Base-by-base conservation (phyloP, 2,888 invertebrate genomes). In the Hyposoter dolosus region DNA sequence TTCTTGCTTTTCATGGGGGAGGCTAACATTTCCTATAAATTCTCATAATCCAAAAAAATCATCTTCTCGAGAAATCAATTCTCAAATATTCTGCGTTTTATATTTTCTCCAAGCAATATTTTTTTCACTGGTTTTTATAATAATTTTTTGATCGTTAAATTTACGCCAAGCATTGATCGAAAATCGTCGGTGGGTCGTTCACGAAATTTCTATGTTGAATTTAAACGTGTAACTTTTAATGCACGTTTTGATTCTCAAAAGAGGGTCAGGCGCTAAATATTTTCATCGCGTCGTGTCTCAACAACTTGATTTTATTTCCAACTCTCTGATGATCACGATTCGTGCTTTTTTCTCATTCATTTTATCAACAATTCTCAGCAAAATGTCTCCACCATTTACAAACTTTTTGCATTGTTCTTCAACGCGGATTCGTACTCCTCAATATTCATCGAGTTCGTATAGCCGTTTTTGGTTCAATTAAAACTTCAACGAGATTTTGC, bases 221-320 rank as follows among this genome's bases (percentile, higher is more conserved):
- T 32, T 47, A 0, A 19, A 75, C 45, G 47, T n/a, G 43, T 75
- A 43, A 28, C 15, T 78, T 74, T 50, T 47, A 15, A 63, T 84
- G 47, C 43, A 23, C 47, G 28, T 71, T 71, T 84, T 68, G 40
- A 83, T 47, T 71, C 7, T 40, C 65, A 53, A 66, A 60, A 78
- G 63, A 60, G 65, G 65, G 66, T 65, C 72, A 47, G 66, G 47
- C 76, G 56, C 35, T 28, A 35, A 50, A 43, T 60, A 28, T 40
- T 60, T 50, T 28, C 43, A 50, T 68, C 78, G 76, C 82, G 53
- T 60, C 12, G 63, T 28, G 40, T 65, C 50, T 50, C 35, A 19
- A 19, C 66, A 65, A 23, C 60, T 50, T 17, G 56, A 66, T 80
- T 77, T 45, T 23, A 77, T 71, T 81, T 76, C 53, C 75, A 66